A percentile compares a stretch with the other conserved stretches of the same genome.
phyloP scores from a whole-genome alignment of 1,140 invertebrate species.

The Caenorhabditis brenneri region DNA sequence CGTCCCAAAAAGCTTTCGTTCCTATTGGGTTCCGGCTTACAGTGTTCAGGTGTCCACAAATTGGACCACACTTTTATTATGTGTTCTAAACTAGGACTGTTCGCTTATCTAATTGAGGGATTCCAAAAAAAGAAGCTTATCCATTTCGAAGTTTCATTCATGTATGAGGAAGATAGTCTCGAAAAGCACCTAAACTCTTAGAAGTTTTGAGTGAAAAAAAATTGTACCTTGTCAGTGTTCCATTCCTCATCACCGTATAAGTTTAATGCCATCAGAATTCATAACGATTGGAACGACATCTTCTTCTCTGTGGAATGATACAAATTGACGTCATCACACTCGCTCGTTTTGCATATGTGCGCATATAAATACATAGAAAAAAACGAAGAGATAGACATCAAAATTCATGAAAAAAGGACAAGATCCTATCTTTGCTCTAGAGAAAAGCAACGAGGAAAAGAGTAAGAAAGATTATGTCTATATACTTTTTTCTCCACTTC shows the following conservation, averaged over 20 bases:
- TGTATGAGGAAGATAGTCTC: too few species aligned
- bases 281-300: not conserved
- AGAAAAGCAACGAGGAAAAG: not conserved
- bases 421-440: not conserved
- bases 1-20: too few species aligned
- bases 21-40: too few species aligned
- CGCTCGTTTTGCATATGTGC: not conserved
- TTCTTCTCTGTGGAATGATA: not conserved
- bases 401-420: conserved; percentile 35
- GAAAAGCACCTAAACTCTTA: too few species aligned
- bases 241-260: not conserved
- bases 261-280: not conserved
- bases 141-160: too few species aligned
- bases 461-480: not conserved
- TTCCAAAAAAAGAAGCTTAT: too few species aligned
- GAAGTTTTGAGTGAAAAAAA: too few species aligned
- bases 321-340: conserved; percentile 4
- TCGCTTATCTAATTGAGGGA: too few species aligned
- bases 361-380: not conserved
- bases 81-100: too few species aligned
- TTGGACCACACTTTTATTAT: too few species aligned
- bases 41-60: too few species aligned
- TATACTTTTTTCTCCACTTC: not conserved
- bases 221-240: not conserved
- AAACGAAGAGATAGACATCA: conserved; percentile 36